These are phyloP conservation scores for Collichthys lucidus DNA, from an alignment of 2,113 vertebrate species.

Conservation along the genomic window DNA sequence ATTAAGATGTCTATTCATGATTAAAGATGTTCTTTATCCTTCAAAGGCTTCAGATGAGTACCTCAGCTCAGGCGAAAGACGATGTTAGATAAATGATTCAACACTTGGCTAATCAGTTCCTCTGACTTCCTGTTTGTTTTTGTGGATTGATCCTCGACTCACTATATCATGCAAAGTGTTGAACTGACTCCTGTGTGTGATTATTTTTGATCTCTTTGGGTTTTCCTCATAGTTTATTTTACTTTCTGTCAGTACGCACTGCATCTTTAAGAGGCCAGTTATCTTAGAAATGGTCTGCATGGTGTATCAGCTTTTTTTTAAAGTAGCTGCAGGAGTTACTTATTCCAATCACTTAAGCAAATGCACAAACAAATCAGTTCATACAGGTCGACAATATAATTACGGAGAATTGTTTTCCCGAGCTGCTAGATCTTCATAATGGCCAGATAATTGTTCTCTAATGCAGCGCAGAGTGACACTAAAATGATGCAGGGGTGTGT, in stretches of 20 bases:
- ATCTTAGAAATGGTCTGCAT: not conserved
- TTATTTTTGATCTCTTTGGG: slow-evolving; percentile 15
- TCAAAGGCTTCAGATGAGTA: slow-evolving; percentile 39
- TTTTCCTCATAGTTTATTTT: not conserved
- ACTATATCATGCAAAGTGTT: slow-evolving; percentile 13
- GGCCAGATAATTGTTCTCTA: slow-evolving; percentile 33
- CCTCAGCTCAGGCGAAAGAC: slow-evolving; percentile 33
- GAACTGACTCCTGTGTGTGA: not conserved
- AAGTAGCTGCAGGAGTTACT: slow-evolving; percentile 24
- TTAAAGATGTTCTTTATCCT: slow-evolving; percentile 61
- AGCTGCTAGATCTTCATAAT: slow-evolving; percentile 32
- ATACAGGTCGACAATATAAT: slow-evolving; percentile 48
- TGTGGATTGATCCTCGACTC: slow-evolving; percentile 40
- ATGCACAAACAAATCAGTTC: slow-evolving; percentile 26
- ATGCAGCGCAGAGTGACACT: slow-evolving; percentile 12
- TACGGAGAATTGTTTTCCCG: slow-evolving; percentile 37
- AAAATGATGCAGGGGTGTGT: slow-evolving; percentile 15
- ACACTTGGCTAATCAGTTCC: slow-evolving; percentile 49
- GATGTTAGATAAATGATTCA: slow-evolving; percentile 69
- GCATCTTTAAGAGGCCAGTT: slow-evolving; percentile 12
- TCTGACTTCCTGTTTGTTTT: slow-evolving; percentile 42
- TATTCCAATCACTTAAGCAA: slow-evolving; percentile 14
- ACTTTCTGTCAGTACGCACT: slow-evolving; percentile 29
- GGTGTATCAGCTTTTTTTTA: slow-evolving; percentile 25
- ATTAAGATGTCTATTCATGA: slow-evolving; percentile 65